phyloP scores from a whole-genome alignment of 2,113 vertebrate species.

The Calidris pugnax region DNA sequence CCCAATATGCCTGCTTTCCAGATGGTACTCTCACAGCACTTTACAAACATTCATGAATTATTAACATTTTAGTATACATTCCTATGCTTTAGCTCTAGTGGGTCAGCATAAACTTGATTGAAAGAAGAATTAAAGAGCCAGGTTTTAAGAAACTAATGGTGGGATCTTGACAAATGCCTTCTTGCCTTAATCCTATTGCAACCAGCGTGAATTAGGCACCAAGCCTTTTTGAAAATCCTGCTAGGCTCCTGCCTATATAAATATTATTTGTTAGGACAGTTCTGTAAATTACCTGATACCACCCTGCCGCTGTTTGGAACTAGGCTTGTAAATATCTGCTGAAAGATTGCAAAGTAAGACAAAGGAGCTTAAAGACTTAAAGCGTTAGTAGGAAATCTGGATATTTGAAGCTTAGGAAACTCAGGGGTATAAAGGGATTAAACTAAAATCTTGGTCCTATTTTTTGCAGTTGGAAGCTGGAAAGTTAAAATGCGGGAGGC shows the following conservation, averaged over 20 bases:
- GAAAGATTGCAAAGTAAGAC: not conserved
- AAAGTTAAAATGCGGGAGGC: not conserved
- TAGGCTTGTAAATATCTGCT: conserved; percentile 15
- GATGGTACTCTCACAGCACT: not conserved
- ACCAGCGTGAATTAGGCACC: not conserved
- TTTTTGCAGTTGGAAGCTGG: not conserved
- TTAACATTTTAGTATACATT: not conserved
- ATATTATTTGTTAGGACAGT: conserved; percentile 32
- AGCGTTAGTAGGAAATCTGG: not conserved
- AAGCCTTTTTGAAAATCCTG: conserved; percentile 1
- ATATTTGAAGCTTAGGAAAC: conserved; percentile 26
- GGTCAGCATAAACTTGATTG: not conserved
- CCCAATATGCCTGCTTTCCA: not conserved
- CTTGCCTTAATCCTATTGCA: conserved; percentile 38
- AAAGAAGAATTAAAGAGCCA: conserved; percentile 17
- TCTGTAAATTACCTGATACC: conserved; percentile 12
- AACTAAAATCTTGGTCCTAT: not conserved
- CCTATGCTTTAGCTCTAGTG: not conserved
- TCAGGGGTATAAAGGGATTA: conserved; percentile 25
- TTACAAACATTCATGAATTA: not conserved
- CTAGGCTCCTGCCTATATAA: not conserved
- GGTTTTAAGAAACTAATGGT: not conserved
- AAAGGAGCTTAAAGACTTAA: conserved; percentile 43
- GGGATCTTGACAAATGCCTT: not conserved
- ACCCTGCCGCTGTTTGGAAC: not conserved